These are phyloP conservation scores for Brachyhypopomus occidentalis DNA, from an alignment of 2,113 vertebrate species.

Conservation along the genomic window DNA sequence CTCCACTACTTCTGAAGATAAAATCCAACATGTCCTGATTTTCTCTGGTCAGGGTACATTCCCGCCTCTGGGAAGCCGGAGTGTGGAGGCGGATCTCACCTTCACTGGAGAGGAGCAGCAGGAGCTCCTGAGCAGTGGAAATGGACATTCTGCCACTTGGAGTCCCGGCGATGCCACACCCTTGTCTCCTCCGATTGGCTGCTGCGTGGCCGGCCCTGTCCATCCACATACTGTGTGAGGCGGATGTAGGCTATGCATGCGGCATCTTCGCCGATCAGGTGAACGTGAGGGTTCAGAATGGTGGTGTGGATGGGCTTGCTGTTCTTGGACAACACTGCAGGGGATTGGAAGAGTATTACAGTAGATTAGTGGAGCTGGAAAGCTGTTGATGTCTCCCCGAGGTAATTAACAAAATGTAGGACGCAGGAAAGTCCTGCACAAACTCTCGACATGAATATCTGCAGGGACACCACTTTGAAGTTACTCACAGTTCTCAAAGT, in stretches of 20 bases:
- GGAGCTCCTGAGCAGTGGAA: conserved; percentile 97
- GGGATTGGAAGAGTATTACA: no score
- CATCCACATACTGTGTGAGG: conserved; percentile 92
- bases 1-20: no score
- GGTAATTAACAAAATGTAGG: background rate
- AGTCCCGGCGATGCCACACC: conserved; percentile 94
- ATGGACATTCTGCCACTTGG: conserved; percentile 98
- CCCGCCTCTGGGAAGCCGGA: no score
- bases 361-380: background rate
- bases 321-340: conserved; percentile 91
- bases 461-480: background rate
- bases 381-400: background rate
- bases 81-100: conserved; percentile 65
- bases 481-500: conserved; percentile 93
- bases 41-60: no score
- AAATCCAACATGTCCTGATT: no score
- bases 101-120: conserved; percentile 92
- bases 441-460: background rate
- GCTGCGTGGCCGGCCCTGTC: conserved; percentile 89
- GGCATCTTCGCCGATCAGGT: conserved; percentile 93
- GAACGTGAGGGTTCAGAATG: conserved; percentile 95
- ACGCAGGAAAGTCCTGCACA: background rate
- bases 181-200: conserved; percentile 96
- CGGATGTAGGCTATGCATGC: conserved; percentile 98
- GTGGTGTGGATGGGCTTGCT: conserved; percentile 97